Evolutionary conservation across 2,888 invertebrate genomes (phyloP), one percentile per base, ranked within the genome.

Genomic region (Drosophila falleni): DNA sequence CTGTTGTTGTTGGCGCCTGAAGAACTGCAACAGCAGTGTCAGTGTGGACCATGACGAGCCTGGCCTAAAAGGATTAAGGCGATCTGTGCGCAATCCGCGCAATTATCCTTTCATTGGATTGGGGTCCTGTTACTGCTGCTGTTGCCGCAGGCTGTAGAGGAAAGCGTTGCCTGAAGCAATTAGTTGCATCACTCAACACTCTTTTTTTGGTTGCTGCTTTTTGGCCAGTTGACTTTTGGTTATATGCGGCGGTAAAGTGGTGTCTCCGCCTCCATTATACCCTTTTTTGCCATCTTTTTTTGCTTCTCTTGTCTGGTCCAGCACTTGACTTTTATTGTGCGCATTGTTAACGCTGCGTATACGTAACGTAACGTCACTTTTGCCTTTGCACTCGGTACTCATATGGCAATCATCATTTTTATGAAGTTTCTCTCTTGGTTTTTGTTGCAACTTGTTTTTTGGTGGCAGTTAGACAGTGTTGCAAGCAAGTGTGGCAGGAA

Each of bases 31-130:
- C 10, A 11, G 47, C 13, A 29, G 41, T 13, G 19, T 49, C 65
- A 33, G 56, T 44, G 55, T 41, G 68, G 60, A 55, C 61, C 74
- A 46, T 71, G 79, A 56, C 71, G 77, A 53, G 67, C 42, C 55
- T 59, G 79, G 82, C 81, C 86, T 89, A 89, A 89, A 89, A 85
- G 90, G 89, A 89, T 89, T 89, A 90, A 89, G 90, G 89, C 90
- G 88, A 90, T 89, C 89, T 89, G 89, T 79, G 90, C 78, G 89
- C 89, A 87, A 87, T 89, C 86, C 89, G 86, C 82, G 82, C 86
- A 87, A 84, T 88, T 90, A 89, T 89, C 90, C 90, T 83, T 87
- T 89, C 85, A 89, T 74, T 75, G 80, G 66, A 77, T 79, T 77
- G 76, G 62, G 51, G 58, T 31, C 9, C 37, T 47, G 47, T 51